Evolutionary conservation across 2,797 vertebrate species (phyloP), one percentile per base, ranked within the genome.

Genomic region (Myotis findleyi): DNA sequence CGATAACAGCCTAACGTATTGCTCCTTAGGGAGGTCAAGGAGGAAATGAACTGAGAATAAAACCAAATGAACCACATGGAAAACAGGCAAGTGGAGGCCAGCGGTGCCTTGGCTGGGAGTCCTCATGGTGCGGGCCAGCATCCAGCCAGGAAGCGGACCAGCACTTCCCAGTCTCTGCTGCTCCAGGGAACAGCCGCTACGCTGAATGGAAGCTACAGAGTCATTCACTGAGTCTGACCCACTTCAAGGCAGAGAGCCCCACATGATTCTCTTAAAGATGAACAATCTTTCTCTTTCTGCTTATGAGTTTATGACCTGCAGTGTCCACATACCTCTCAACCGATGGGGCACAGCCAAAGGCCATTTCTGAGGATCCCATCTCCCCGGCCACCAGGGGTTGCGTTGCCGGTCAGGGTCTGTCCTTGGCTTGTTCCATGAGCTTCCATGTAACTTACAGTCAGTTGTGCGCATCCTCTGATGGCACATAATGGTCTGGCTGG

Each of bases 121-220:
- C 18, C 30, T 18, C 25, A 2, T 0, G 0, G 2, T 16, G 2
- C 11, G 2, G 7, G 5, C 20, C 44, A 68, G 9, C 23, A 1
- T 11, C 14, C 1, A 11, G 16, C 1, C 59, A 68, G 27, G 33
- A 2, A 6, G 27, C 47, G 20, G 64, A 14, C 3, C 23, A 79
- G 18, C 4, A 17, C 11, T 8, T 1, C 30, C 55, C 49, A 18
- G 3, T 8, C 25, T 7, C 5, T 1, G 1, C 21, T 44, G 53
- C 38, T 17, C 7, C 2, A 2, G 12, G 7, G 7, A 25, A 14
- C 13, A 53, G 21, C 11, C 64, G 38, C 16, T 5, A 23, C 14
- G 6, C 7, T 7, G 18, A 59, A 17, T 51, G 20, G n/a, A 21
- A 41, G 3, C 51, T 41, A 8, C 0, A 6, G 27, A 41, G 7